A percentile compares a stretch with the other conserved stretches of the same genome.
Evolutionary conservation across 2,113 vertebrate species (phyloP).

Genomic region (Sebastes fasciatus): DNA sequence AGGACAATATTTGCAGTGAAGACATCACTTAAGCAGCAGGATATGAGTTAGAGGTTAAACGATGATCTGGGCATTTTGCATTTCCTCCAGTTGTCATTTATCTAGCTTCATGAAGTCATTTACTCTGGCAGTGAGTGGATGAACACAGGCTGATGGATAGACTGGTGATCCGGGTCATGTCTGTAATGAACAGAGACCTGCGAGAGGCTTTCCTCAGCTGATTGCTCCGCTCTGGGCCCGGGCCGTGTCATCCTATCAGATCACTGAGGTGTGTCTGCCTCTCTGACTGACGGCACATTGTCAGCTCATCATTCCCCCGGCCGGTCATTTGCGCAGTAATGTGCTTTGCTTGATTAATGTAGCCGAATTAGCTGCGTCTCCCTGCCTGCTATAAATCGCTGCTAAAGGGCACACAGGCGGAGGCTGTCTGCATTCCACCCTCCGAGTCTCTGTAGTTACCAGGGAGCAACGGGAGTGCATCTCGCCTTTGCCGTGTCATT

Average conservation of each 20-base stretch:
- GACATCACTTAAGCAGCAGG: constrained; percentile 65
- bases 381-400: constrained; percentile 40
- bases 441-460: constrained; percentile 66
- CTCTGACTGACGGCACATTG: constrained; percentile 51
- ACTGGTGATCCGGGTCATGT: constrained; percentile 59
- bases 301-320: constrained; percentile 44
- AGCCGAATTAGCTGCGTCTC: constrained; percentile 57
- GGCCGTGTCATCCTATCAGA: constrained; percentile 46
- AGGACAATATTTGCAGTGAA: constrained; percentile 53
- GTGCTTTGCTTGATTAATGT: constrained; percentile 62
- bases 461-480: constrained; percentile 58
- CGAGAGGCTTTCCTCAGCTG: constrained; percentile 45
- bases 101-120: constrained; percentile 58
- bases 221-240: constrained; percentile 42
- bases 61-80: constrained; percentile 62
- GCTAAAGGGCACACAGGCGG: constrained; percentile 59
- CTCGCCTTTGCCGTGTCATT: constrained; percentile 65
- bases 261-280: constrained; percentile 49
- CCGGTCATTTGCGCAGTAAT: constrained; percentile 41
- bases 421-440: constrained; percentile 48
- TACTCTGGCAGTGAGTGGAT: constrained; percentile 56
- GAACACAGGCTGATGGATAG: constrained; percentile 66
- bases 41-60: constrained; percentile 67
- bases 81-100: constrained; percentile 61
- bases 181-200: constrained; percentile 51